These are phyloP conservation scores for Chaetogeoica ovagalla DNA, from an alignment of 2,888 invertebrate species.

Conservation along the genomic window DNA sequence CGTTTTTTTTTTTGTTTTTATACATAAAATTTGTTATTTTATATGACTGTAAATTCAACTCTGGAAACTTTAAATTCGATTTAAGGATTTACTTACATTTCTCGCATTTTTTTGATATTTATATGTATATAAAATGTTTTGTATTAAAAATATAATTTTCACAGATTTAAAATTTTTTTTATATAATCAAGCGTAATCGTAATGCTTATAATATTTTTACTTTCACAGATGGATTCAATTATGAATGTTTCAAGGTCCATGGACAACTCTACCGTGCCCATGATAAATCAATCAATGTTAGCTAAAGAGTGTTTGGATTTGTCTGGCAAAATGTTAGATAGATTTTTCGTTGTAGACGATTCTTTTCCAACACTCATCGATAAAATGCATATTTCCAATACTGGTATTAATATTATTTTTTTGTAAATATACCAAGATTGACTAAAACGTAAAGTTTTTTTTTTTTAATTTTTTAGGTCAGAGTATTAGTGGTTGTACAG, in stretches of 20 bases:
- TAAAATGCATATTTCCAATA: constrained; percentile 62
- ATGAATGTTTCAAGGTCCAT: constrained; percentile 36
- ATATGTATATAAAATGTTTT: no score
- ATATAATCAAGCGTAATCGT: no score
- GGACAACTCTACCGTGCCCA: constrained; percentile 39
- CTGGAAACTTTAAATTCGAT: no score
- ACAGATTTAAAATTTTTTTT: no score
- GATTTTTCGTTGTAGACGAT: constrained; percentile 71
- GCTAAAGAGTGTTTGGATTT: constrained; percentile 70
- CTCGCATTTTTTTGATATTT: no score
- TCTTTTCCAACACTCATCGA: constrained; percentile 73
- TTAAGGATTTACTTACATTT: no score
- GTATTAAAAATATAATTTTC: no score
- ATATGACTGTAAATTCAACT: no score
- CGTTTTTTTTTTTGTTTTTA: no score
- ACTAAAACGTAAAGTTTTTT: neutral
- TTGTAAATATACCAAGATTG: neutral
- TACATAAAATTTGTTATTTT: no score
- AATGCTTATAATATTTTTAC: neutral
- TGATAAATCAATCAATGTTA: constrained; percentile 32
- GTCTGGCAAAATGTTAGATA: constrained; percentile 79
- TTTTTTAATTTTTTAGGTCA: constrained; percentile 15
- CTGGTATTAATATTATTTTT: constrained; percentile 56
- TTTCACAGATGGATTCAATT: constrained; percentile 17
- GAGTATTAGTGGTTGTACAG: constrained; percentile 73